A percentile compares a stretch with the other conserved stretches of the same genome.
These are phyloP conservation scores for Hycleus phaleratus DNA, from an alignment of 1,140 invertebrate species.

Conservation along the genomic window DNA sequence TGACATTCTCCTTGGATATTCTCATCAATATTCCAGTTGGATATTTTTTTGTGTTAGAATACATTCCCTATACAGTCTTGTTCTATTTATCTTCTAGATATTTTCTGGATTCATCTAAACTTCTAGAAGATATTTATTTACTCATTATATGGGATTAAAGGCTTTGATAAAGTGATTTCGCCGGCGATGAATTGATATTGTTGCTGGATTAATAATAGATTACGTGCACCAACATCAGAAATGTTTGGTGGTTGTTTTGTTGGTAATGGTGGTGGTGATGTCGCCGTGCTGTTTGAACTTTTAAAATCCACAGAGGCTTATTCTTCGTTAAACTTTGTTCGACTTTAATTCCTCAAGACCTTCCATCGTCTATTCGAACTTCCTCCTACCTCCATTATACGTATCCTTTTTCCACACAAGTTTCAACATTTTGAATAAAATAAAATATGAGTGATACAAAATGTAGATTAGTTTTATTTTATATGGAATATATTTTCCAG, in stretches of 20 bases:
- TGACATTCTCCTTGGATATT: constrained; percentile 27
- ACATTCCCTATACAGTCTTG: too few species aligned
- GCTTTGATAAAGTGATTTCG: too few species aligned
- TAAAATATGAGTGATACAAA: constrained; percentile 28
- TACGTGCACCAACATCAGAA: constrained; percentile 11
- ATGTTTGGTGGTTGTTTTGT: neutral
- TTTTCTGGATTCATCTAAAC: too few species aligned
- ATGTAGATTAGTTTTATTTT: constrained; percentile 31
- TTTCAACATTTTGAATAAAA: neutral
- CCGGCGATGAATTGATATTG: constrained; percentile 13
- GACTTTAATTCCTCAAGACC: constrained; percentile 24
- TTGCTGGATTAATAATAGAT: constrained; percentile 25
- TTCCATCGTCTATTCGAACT: neutral
- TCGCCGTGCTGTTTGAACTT: constrained; percentile 6
- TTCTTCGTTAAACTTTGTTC: constrained; percentile 10
- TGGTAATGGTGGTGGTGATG: neutral
- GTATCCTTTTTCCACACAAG: too few species aligned
- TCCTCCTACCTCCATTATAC: too few species aligned
- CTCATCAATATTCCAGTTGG: constrained; percentile 33
- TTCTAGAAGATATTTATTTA: too few species aligned
- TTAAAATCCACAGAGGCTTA: constrained; percentile 19
- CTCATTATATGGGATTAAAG: too few species aligned
- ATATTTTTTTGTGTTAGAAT: neutral
- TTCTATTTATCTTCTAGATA: too few species aligned
- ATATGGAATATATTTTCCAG: constrained; percentile 23